Base-by-base conservation (phyloP, 1,140 invertebrate species). In the Diabrotica undecimpunctata region DNA sequence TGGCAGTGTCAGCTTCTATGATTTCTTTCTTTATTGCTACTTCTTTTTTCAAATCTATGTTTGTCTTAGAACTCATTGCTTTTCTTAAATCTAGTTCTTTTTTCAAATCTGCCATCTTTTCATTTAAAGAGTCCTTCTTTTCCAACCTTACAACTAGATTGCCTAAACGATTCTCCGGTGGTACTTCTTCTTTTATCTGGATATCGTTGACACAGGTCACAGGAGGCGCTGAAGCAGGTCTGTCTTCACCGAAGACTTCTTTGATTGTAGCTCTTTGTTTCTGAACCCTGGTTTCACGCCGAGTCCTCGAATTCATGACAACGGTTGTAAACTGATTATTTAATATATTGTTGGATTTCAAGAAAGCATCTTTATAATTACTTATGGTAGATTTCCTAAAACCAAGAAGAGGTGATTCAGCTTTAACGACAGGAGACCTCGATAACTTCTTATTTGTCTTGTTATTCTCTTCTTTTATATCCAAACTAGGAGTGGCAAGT, bases 261-360 rank as follows among this genome's bases (percentile, higher is more conserved):
- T 88, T 85, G 38, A 92, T 91, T 2, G 88, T 91, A 8, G 90
- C 88, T 70, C 88, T 82, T 70, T 90, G 87, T 76, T 90, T 90
- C 71, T 90, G 78, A 13, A 90, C 82, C 67, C 88, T 83, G n/a
- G 87, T 90, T 75, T 91, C 88, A 12, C 87, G 91, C 70, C 90
- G 81, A 6, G 90, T 92, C 68, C 90, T 81, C 35, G 88, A 88
- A 72, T 90, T 88, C 54, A 91, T 73, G 12, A 92, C 84, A 14
- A 90, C 83, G 0, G 90, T 88, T 8, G 88, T 84, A 72, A 91
- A 90, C 65, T 83, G 81, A 51, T 81, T 83, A 70, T 80, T 81
- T 61, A 82, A 79, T 58, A 83, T 75, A 37, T 80, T 83, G 71
- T 82, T 81, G 64, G 79, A 85, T 71, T 85, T 87, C 51, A 87